Evolutionary conservation across 2,888 invertebrate genomes (phyloP).

Genomic region (Neocrepidodera transversa): DNA sequence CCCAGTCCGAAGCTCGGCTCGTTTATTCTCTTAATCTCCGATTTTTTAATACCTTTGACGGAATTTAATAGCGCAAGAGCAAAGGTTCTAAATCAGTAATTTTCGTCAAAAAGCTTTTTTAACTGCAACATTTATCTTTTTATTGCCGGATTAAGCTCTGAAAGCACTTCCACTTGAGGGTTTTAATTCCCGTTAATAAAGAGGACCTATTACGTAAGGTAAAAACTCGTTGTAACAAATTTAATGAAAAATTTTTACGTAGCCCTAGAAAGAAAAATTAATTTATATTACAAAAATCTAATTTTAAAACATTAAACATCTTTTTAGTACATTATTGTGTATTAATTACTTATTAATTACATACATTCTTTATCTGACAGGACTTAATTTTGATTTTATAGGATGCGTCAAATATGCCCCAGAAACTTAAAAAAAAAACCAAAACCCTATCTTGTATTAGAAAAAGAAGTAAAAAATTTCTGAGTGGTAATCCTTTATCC

Average conservation of each 20-base stretch:
- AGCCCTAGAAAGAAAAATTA: too few species aligned
- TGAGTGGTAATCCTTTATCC: too few species aligned
- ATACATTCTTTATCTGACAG: too few species aligned
- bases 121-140: slow-evolving; percentile 9
- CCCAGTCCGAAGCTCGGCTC: background rate
- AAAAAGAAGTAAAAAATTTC: too few species aligned
- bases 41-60: slow-evolving; percentile 6
- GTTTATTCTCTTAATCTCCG: background rate
- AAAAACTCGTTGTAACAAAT: slow-evolving; percentile 1
- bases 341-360: too few species aligned
- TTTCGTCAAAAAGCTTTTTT: slow-evolving; percentile 18
- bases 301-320: too few species aligned
- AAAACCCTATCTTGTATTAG: too few species aligned
- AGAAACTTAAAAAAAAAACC: too few species aligned
- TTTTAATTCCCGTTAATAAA: slow-evolving; percentile 14
- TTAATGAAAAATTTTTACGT: background rate
- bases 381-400: too few species aligned
- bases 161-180: slow-evolving; percentile 9
- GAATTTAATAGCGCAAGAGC: background rate
- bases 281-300: too few species aligned
- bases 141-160: slow-evolving; percentile 5
- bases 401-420: too few species aligned
- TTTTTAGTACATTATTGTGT: too few species aligned
- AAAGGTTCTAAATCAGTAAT: slow-evolving; percentile 13
- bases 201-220: background rate